Percentiles rank a stretch among this genome's conserved stretches.
Conservation (phyloP, 2,888 invertebrate species). For the Lordiphosa fenestrarum region DNA sequence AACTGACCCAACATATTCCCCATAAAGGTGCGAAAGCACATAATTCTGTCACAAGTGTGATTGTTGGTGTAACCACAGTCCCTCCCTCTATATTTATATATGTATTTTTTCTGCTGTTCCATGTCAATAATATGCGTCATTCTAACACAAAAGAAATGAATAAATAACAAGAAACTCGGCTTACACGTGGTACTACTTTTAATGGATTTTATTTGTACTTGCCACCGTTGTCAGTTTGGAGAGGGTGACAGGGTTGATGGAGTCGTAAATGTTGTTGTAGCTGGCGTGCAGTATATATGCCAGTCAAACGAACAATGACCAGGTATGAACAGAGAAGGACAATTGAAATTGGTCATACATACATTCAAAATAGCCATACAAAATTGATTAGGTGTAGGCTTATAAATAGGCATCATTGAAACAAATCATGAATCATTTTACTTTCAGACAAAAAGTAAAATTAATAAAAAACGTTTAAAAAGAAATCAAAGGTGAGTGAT, state of each 20-base stretch:
- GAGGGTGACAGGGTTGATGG: slow-evolving; percentile 6
- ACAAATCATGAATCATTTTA: slow-evolving; percentile 5
- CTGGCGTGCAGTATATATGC: slow-evolving; percentile 26
- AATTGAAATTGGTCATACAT: slow-evolving; percentile 1
- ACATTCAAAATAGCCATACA: background rate
- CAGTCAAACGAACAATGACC: slow-evolving; percentile 38
- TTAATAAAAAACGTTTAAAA: too few species aligned
- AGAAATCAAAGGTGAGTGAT: too few species aligned
- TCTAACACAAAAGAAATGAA: slow-evolving; percentile 49
- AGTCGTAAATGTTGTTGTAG: slow-evolving; percentile 30
- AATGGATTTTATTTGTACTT: slow-evolving; percentile 72
- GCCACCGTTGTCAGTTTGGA: slow-evolving; percentile 40
- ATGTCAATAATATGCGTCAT: slow-evolving; percentile 61
- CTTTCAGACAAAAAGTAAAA: too few species aligned
- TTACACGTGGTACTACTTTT: slow-evolving; percentile 63
- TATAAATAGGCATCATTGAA: slow-evolving; percentile 17
- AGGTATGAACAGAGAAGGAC: slow-evolving; percentile 20
- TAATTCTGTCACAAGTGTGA: slow-evolving; percentile 21
- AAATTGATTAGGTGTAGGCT: slow-evolving; percentile 23
- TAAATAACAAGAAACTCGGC: slow-evolving; percentile 46
- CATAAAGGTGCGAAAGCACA: slow-evolving; percentile 15
- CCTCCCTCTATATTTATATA: background rate
- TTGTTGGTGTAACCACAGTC: slow-evolving; percentile 17
- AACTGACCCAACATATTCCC: slow-evolving; percentile 31
- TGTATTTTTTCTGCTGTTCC: slow-evolving; percentile 14